A percentile compares a stretch with the other conserved stretches of the same genome.
Evolutionary conservation across 2,888 invertebrate species (phyloP).

Genomic region (Itoplectis maculator): DNA sequence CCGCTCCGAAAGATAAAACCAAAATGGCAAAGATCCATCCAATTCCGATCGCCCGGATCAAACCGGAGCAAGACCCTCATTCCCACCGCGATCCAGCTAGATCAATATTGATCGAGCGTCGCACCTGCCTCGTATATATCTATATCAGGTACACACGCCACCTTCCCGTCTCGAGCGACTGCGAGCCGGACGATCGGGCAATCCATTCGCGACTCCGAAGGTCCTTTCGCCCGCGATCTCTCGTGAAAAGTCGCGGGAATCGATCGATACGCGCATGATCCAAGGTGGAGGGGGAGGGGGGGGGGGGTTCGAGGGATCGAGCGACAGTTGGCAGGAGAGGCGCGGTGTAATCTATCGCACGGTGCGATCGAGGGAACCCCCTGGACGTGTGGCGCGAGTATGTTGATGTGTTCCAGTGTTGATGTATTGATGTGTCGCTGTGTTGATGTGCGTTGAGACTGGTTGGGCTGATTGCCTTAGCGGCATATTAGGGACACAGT

Average conservation of each 20-base stretch:
- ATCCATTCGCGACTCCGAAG: conserved; percentile 58
- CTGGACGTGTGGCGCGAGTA: no score
- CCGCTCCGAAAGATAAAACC: no score
- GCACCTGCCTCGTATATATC: not conserved
- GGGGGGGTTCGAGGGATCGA: not conserved
- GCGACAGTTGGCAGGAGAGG: conserved; percentile 59
- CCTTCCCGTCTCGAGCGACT: conserved; percentile 57
- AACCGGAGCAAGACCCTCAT: no score
- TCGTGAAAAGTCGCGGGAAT: conserved; percentile 65
- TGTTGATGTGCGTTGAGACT: no score
- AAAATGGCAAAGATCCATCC: no score
- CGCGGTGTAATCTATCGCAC: conserved; percentile 66
- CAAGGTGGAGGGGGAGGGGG: no score
- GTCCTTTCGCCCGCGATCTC: conserved; percentile 56
- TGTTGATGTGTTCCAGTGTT: no score
- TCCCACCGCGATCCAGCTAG: no score
- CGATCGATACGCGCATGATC: conserved; percentile 58
- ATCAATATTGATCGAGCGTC: not conserved
- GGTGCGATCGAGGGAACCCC: conserved; percentile 76
- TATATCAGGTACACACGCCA: not conserved
- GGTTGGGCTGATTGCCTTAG: no score
- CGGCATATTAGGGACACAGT: no score
- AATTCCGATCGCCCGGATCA: no score
- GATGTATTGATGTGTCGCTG: no score
- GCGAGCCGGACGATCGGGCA: conserved; percentile 61